These are phyloP conservation scores for Tapirus indicus DNA, from an alignment of 2,797 vertebrate genomes.

Conservation along the genomic window DNA sequence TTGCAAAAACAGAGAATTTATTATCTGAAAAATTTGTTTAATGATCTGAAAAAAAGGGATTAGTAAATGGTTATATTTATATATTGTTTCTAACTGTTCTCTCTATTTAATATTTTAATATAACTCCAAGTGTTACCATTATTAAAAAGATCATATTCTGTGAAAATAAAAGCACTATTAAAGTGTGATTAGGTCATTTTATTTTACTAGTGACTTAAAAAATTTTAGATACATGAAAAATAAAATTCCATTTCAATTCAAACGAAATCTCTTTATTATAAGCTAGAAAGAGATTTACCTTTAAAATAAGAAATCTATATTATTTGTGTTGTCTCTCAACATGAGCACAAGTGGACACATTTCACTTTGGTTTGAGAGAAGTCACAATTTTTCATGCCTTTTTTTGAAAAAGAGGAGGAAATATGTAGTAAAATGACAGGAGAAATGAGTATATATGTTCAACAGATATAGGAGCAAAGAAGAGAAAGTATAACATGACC, in stretches of 20 bases:
- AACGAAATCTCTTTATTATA: not conserved
- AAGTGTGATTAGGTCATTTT: not conserved
- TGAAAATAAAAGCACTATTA: not conserved
- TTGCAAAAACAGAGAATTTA: not conserved
- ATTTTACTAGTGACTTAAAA: not conserved
- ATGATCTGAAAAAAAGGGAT: not conserved
- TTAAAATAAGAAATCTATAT: not conserved
- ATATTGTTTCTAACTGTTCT: not conserved
- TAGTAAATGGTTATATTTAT: not conserved
- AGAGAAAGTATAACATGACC: not conserved
- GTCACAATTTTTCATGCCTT: not conserved
- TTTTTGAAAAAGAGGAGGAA: not conserved
- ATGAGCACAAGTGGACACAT: not conserved
- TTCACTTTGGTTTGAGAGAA: not conserved
- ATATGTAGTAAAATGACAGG: not conserved
- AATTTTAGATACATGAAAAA: not conserved
- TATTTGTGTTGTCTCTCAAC: not conserved
- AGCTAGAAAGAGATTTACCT: not conserved
- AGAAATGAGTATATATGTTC: not conserved
- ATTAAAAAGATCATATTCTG: not conserved
- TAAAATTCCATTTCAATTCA: not conserved
- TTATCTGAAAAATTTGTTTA: not conserved
- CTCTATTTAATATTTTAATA: not conserved
- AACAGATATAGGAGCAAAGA: not conserved
- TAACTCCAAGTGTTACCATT: not conserved